phyloP scores from a whole-genome alignment of 2,888 invertebrate genomes.

The Acrobasis suavella region DNA sequence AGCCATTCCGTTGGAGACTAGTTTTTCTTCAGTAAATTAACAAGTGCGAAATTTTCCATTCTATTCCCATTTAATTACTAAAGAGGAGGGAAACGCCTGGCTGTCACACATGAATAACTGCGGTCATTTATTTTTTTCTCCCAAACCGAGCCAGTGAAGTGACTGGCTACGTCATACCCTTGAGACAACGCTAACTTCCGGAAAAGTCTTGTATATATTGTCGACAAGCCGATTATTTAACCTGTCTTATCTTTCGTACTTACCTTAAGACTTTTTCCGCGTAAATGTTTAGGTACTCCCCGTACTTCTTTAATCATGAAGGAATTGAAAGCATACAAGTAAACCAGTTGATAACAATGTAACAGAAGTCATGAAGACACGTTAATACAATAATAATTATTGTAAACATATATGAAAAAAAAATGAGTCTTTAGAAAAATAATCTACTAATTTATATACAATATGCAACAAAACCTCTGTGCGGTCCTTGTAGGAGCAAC shows the following conservation, averaged over 20 bases:
- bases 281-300: not conserved
- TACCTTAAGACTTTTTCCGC: slow-evolving; percentile 1
- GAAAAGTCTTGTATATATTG: slow-evolving; percentile 42
- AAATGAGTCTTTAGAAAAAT: too few species aligned
- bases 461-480: too few species aligned
- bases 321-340: too few species aligned
- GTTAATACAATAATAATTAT: too few species aligned
- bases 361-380: too few species aligned
- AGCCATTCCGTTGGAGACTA: not conserved
- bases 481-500: too few species aligned
- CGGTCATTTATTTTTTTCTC: slow-evolving; percentile 60
- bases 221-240: not conserved
- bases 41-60: slow-evolving; percentile 10
- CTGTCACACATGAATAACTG: slow-evolving; percentile 56
- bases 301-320: too few species aligned
- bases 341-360: too few species aligned
- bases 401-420: too few species aligned
- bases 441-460: too few species aligned
- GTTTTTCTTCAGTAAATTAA: slow-evolving; percentile 5
- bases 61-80: slow-evolving; percentile 21
- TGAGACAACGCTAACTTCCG: slow-evolving; percentile 58
- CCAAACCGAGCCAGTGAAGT: slow-evolving; percentile 57
- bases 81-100: slow-evolving; percentile 13
- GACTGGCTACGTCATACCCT: slow-evolving; percentile 61
- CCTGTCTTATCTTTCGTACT: not conserved